A percentile compares a stretch with the other conserved stretches of the same genome.
phyloP scores from a whole-genome alignment of 2,797 vertebrate genomes.

The Argentina silus region DNA sequence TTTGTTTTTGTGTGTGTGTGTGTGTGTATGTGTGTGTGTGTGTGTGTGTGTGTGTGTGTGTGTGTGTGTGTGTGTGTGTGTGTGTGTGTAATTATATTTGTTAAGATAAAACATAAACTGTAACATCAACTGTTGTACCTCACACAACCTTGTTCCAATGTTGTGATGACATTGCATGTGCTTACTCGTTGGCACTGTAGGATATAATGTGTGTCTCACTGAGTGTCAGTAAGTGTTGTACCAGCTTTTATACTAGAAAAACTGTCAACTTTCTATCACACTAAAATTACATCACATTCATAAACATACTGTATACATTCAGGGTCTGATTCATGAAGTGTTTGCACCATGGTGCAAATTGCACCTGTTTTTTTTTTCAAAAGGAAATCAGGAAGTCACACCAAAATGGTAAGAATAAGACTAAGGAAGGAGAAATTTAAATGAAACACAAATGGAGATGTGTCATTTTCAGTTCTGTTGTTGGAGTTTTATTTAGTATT shows the following conservation, averaged over 20 bases:
- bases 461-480: too few relatives aligned
- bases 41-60: slow-evolving; percentile 22
- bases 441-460: too few relatives aligned
- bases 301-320: slow-evolving; percentile 3
- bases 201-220: slow-evolving; percentile 69
- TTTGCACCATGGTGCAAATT: too few relatives aligned
- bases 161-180: slow-evolving; percentile 78
- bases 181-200: slow-evolving; percentile 74
- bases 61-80: too few relatives aligned
- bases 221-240: slow-evolving; percentile 53
- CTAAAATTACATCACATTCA: slow-evolving; percentile 68
- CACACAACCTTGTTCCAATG: slow-evolving; percentile 78
- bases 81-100: slow-evolving; percentile 36
- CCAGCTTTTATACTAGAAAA: slow-evolving; percentile 70
- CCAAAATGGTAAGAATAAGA: too few relatives aligned
- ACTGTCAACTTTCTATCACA: slow-evolving; percentile 79
- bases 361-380: too few relatives aligned
- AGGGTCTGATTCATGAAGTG: too few relatives aligned
- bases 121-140: slow-evolving; percentile 75
- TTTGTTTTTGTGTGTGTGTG: not conserved
- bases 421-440: too few relatives aligned
- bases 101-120: slow-evolving; percentile 77
- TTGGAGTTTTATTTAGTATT: too few relatives aligned
- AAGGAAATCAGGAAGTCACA: too few relatives aligned
- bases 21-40: not conserved